Evolutionary conservation across 2,113 vertebrate species (phyloP).

Genomic region (Arenaria interpres): DNA sequence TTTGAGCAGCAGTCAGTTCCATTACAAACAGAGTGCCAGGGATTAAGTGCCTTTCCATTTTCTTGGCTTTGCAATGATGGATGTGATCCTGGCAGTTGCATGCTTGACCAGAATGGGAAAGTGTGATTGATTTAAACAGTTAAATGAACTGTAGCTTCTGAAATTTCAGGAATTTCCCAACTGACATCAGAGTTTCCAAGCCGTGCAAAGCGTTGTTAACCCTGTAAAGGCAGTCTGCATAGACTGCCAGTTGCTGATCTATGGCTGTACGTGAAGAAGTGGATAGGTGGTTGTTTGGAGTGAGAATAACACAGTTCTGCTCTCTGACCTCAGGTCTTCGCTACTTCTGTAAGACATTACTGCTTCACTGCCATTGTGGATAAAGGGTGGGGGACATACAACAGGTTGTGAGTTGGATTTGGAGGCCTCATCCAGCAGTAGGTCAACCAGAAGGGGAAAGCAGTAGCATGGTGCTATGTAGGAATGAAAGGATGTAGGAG

Average conservation of each 20-base stretch:
- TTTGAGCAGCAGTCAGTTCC: neutral
- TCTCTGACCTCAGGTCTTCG: neutral
- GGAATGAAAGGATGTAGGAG: neutral
- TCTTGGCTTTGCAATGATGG: neutral
- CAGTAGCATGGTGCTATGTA: neutral
- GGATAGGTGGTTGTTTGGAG: neutral
- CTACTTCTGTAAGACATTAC: neutral
- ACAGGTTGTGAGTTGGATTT: neutral
- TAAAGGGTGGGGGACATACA: neutral
- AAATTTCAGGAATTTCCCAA: neutral
- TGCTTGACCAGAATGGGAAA: neutral
- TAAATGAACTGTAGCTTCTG: neutral
- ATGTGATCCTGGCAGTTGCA: neutral
- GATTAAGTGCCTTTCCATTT: neutral
- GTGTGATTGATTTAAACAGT: neutral
- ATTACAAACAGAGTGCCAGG: neutral
- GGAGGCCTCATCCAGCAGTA: neutral
- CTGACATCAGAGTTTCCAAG: neutral
- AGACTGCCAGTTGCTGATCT: neutral
- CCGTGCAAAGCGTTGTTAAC: neutral
- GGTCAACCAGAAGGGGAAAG: neutral
- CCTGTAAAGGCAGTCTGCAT: neutral
- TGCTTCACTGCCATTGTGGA: neutral
- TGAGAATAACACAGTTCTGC: neutral
- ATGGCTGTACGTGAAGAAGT: fast-evolving